Evolutionary conservation across 2,888 invertebrate genomes (phyloP).

Genomic region (Eupithecia insigniata): DNA sequence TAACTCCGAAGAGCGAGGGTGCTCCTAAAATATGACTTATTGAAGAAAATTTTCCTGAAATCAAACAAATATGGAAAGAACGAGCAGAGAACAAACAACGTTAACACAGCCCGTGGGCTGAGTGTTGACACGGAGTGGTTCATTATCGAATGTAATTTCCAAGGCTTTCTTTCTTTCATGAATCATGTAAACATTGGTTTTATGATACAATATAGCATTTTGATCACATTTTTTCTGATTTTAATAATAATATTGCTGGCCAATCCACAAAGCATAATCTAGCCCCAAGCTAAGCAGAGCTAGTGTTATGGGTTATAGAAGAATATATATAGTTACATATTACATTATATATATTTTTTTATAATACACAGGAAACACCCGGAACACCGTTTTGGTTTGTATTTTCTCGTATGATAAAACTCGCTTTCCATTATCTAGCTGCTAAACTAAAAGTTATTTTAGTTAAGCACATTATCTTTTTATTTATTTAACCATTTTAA

Average conservation of each 20-base stretch:
- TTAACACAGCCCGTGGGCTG: slow-evolving; percentile 38
- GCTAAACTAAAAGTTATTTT: no score
- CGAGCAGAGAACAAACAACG: slow-evolving; percentile 1
- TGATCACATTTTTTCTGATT: not conserved
- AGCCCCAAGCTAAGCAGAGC: no score
- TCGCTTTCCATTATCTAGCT: no score
- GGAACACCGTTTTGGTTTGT: no score
- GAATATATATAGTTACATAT: no score
- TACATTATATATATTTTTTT: no score
- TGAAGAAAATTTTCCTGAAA: not conserved
- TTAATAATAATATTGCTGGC: no score
- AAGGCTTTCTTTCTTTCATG: slow-evolving; percentile 14
- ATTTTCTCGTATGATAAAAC: not conserved
- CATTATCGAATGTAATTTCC: slow-evolving; percentile 52
- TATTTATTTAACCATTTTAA: not conserved
- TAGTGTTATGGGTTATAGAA: no score
- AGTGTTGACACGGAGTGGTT: slow-evolving; percentile 61
- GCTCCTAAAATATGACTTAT: slow-evolving; percentile 7
- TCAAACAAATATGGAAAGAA: not conserved
- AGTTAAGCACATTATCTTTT: not conserved
- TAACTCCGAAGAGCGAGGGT: not conserved
- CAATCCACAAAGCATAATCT: no score
- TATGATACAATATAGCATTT: not conserved
- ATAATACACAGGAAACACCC: no score
- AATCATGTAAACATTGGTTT: slow-evolving; percentile 13